Evolutionary conservation across 2,888 invertebrate species (phyloP), one percentile per base, ranked within the genome.

Genomic region (Saturnia japonica): DNA sequence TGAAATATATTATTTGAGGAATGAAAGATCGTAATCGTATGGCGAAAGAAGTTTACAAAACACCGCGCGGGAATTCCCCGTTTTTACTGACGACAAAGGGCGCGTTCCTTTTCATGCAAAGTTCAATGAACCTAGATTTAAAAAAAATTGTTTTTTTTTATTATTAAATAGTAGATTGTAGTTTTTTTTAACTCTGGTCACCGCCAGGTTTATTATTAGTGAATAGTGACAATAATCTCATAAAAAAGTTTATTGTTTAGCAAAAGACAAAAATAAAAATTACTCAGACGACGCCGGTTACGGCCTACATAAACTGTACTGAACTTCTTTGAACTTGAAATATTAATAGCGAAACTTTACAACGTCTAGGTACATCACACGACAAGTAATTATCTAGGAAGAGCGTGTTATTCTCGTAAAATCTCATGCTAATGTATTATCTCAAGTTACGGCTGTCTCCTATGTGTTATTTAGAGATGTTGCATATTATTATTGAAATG

Each of bases 301-400:
- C 72, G 70, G 73, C 71, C 69, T 72, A 72, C 74, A 76, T 76
- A 77, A 80, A 80, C 77, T 73, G 76, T 78, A 78, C 76, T 78
- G 76, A 80, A 80, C 75, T 80, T 80, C 86, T 87, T 87, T 87
- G 86, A 86, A 85, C 85, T n/a, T 87, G 74, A 72, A 60, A 75
- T 82, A 85, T 86, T 85, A 84, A 86, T 84, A 84, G 88, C 80
- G 70, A 74, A 80, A 85, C 78, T 88, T 88, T 87, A 88, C 82
- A 75, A 77, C 84, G 71, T 70, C 76, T 34, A 34, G 34, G 6
- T 79, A 87, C 85, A 84, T 85, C 86, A 86, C 82, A 87, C 74
- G 81, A 78, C 81, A 83, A 81, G 82, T 83, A 85, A 84, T 76
- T 81, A 85, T 80, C 86, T 82, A 79, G 76, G 88, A 86, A 77